Percentiles rank a stretch among this genome's conserved stretches.
phyloP scores from a whole-genome alignment of 2,888 invertebrate species.

The Conistra vaccinii region DNA sequence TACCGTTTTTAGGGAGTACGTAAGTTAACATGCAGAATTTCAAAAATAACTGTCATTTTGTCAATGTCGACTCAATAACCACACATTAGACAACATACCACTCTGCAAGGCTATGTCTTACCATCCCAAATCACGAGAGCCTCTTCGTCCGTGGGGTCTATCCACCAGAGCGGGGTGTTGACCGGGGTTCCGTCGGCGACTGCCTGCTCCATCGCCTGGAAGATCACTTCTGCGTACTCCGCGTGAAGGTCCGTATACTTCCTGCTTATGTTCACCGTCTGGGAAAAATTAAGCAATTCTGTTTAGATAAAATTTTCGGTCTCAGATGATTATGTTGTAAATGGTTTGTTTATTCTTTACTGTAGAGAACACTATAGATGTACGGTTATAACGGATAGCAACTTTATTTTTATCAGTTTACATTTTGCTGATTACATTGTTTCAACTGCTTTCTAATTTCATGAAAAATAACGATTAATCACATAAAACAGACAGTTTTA shows the following conservation, averaged over 20 bases:
- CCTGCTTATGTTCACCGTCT: conserved; percentile 92
- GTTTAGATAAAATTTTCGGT: background rate
- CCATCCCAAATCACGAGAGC: conserved; percentile 91
- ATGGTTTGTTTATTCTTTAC: too few relatives aligned
- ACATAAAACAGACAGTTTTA: conserved; percentile 30
- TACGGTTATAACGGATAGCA: too few relatives aligned
- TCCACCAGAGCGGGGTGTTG: conserved; percentile 96
- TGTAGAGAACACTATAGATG: background rate
- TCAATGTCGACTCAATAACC: background rate
- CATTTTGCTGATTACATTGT: too few relatives aligned
- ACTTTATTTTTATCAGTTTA: background rate
- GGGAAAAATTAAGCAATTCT: conserved; percentile 21
- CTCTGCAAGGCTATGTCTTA: conserved; percentile 65
- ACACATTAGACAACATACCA: background rate
- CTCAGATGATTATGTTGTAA: background rate
- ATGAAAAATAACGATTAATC: conserved; percentile 8
- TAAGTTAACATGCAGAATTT: background rate
- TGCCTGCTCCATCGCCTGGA: conserved; percentile 91
- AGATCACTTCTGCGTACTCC: conserved; percentile 91
- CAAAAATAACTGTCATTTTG: background rate
- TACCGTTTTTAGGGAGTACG: background rate
- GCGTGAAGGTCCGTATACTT: conserved; percentile 92
- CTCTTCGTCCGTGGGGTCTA: conserved; percentile 92
- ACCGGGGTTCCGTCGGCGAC: conserved; percentile 92
- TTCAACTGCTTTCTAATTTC: background rate